These are phyloP conservation scores for Scolopax bukidnonensis DNA, from an alignment of 2,797 vertebrate species.

Conservation along the genomic window DNA sequence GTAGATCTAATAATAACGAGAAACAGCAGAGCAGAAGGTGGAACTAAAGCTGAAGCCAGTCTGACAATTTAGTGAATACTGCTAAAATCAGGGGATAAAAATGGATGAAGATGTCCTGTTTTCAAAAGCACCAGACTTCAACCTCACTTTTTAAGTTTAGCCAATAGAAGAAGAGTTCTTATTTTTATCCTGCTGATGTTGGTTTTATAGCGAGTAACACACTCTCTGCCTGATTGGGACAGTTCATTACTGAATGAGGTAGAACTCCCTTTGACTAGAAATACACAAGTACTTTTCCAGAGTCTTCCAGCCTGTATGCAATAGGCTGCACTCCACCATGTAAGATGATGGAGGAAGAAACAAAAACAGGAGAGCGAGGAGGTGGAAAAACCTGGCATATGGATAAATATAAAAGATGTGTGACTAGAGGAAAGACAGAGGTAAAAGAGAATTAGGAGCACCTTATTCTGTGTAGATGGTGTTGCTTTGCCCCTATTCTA, in stretches of 20 bases:
- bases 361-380: not conserved
- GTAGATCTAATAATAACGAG: conserved; percentile 21
- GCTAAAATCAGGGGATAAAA: not conserved
- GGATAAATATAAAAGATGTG: not conserved
- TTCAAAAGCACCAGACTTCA: not conserved
- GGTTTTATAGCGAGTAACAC: not conserved
- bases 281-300: not conserved
- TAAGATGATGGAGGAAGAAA: not conserved
- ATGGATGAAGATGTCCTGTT: not conserved
- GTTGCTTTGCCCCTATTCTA: not conserved
- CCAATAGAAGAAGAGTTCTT: not conserved
- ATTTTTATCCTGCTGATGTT: not conserved
- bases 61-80: not conserved
- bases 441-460: not conserved
- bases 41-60: not conserved
- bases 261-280: not conserved
- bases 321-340: not conserved
- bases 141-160: not conserved
- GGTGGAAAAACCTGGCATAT: fast-evolving
- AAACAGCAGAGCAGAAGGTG: conserved; percentile 7
- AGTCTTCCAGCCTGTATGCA: not conserved
- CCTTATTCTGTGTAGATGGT: not conserved
- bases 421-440: not conserved
- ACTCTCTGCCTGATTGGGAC: not conserved
- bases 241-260: not conserved